A percentile compares a stretch with the other conserved stretches of the same genome.
Conservation (phyloP, 1,140 invertebrate genomes). For the Euglossa dilemma region DNA sequence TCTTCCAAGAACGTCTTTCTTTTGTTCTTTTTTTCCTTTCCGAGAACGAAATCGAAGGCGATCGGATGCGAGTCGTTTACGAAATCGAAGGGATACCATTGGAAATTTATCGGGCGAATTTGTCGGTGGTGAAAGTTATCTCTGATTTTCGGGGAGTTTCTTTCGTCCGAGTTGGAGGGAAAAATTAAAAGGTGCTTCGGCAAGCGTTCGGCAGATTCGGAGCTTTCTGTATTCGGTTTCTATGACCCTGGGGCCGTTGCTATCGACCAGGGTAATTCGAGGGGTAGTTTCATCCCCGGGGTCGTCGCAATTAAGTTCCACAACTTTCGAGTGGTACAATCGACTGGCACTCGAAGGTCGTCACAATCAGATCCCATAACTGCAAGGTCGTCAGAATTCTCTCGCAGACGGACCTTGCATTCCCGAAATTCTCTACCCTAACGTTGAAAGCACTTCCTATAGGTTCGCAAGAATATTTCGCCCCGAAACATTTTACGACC, state of each 20-base stretch:
- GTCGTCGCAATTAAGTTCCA: conserved; percentile 29
- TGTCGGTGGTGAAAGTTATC: not conserved
- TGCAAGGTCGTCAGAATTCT: not conserved
- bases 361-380: conserved; percentile 32
- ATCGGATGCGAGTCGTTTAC: not conserved
- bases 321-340: conserved; percentile 22
- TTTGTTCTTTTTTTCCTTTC: no score
- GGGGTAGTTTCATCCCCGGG: conserved; percentile 5
- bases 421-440: not conserved
- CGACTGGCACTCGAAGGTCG: conserved; percentile 19
- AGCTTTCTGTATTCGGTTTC: conserved; percentile 27
- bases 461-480: no score
- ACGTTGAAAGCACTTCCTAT: not conserved
- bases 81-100: not conserved
- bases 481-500: no score
- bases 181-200: no score
- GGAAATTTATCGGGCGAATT: not conserved
- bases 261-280: conserved; percentile 33
- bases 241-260: not conserved
- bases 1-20: not conserved
- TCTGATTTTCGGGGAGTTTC: not conserved
- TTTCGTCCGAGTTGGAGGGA: not conserved
- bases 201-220: not conserved
- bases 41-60: no score
- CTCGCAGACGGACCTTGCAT: not conserved